Conservation (phyloP, 2,113 vertebrate genomes). For the Psilopogon haemacephalus region DNA sequence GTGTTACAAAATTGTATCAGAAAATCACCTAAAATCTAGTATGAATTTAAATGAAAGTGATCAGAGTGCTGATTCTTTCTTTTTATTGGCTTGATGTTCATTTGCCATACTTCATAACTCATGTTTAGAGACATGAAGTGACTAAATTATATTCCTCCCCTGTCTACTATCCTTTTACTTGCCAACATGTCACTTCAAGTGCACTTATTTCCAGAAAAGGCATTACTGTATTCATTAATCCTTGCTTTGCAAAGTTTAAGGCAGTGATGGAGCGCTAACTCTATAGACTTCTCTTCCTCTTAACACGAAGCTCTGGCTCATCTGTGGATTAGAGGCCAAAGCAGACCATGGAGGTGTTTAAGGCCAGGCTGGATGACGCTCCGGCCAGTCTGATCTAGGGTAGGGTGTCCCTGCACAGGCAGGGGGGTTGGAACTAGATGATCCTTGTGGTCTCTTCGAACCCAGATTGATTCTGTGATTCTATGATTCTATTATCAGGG, state of each 20-base stretch:
- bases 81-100: slow-evolving; percentile 58
- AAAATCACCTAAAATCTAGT: slow-evolving; percentile 5
- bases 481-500: no score
- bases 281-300: background rate
- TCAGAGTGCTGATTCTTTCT: slow-evolving; percentile 71
- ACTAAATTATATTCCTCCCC: background rate
- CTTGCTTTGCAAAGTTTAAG: background rate
- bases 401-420: no score
- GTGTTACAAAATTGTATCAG: slow-evolving; percentile 12
- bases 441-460: no score
- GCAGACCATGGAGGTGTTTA: no score
- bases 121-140: background rate
- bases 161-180: slow-evolving; percentile 17
- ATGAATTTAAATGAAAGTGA: slow-evolving; percentile 30
- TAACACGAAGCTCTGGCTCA: background rate
- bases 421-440: no score
- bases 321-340: background rate
- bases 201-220: background rate
- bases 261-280: background rate
- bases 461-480: no score
- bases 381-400: no score
- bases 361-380: no score
- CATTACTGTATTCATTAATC: background rate
- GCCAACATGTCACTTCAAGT: background rate
- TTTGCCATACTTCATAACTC: slow-evolving; percentile 23